Percentiles rank a stretch among this genome's conserved stretches.
Evolutionary conservation across 53 echinoderm and acorn worm genomes (phyloP).

Genomic region (Hippasteria phrygiana): DNA sequence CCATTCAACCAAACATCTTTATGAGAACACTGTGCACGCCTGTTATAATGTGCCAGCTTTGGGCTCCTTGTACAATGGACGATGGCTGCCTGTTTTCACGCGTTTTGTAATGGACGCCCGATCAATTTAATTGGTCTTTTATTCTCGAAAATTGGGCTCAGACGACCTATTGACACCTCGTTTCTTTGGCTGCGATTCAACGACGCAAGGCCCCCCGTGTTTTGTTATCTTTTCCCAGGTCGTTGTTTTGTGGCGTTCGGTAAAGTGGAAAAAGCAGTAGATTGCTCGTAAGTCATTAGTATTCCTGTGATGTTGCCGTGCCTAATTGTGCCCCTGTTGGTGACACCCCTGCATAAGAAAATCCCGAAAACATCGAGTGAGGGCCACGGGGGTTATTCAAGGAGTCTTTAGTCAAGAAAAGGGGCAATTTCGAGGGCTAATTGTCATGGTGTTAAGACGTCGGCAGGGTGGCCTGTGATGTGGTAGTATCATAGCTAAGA

Average conservation of each 20-base stretch:
- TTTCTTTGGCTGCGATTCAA: neutral
- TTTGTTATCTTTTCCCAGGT: constrained; percentile 42
- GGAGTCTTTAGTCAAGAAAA: constrained; percentile 38
- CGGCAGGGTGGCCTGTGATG: constrained; percentile 47
- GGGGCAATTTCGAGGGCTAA: constrained; percentile 51
- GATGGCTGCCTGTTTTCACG: constrained; percentile 10
- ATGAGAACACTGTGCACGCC: neutral
- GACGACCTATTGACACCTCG: constrained; percentile 45
- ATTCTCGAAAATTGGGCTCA: constrained; percentile 13
- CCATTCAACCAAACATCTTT: neutral
- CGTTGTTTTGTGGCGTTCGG: constrained; percentile 2
- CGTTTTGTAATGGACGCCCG: constrained; percentile 37
- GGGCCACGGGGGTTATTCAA: constrained; percentile 23
- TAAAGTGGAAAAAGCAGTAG: neutral
- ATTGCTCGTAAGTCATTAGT: constrained; percentile 45
- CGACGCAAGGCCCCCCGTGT: neutral
- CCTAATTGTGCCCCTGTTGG: constrained; percentile 37
- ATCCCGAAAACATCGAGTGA: constrained; percentile 16
- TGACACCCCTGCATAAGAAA: constrained; percentile 33
- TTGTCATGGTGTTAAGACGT: constrained; percentile 36
- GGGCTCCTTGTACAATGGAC: neutral
- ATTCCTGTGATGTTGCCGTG: constrained; percentile 55
- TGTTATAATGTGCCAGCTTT: neutral
- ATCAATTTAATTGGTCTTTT: constrained; percentile 59
- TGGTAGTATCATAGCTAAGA: constrained; percentile 49